A percentile compares a stretch with the other conserved stretches of the same genome.
Conservation (phyloP, 2,888 invertebrate genomes). For the Rambutsinella grinnellia region DNA sequence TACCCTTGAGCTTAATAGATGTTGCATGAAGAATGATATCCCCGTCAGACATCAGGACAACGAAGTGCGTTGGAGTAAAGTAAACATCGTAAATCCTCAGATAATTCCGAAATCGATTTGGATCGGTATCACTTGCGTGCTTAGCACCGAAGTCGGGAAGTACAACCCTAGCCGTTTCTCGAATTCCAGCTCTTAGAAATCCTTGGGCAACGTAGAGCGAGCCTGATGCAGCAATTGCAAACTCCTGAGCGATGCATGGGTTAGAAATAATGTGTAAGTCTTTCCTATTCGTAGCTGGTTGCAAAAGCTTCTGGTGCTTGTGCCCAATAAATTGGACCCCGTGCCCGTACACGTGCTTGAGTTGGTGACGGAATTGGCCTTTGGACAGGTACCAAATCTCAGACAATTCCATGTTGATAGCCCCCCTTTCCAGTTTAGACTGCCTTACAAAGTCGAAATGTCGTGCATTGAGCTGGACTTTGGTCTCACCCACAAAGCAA, state of each 20-base stretch:
- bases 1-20: constrained; percentile 19
- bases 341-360: constrained; percentile 32
- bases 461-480: no score
- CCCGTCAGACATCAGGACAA: constrained; percentile 34
- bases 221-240: constrained; percentile 44
- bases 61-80: constrained; percentile 55
- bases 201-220: constrained; percentile 31
- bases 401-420: constrained; percentile 20
- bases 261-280: not conserved
- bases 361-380: not conserved
- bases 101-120: constrained; percentile 10
- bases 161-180: not conserved
- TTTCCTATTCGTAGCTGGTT: constrained; percentile 18
- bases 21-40: constrained; percentile 38
- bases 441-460: constrained; percentile 23
- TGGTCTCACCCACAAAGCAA: constrained; percentile 46
- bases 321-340: constrained; percentile 31
- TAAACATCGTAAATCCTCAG: constrained; percentile 31
- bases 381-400: not conserved
- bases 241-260: constrained; percentile 46
- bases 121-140: not conserved
- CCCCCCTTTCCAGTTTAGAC: not conserved
- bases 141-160: constrained; percentile 18
- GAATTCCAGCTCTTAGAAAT: constrained; percentile 5
- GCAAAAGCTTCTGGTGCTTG: constrained; percentile 6